These are phyloP conservation scores for Protophormia terraenovae DNA, from an alignment of 2,888 invertebrate species.

Conservation along the genomic window DNA sequence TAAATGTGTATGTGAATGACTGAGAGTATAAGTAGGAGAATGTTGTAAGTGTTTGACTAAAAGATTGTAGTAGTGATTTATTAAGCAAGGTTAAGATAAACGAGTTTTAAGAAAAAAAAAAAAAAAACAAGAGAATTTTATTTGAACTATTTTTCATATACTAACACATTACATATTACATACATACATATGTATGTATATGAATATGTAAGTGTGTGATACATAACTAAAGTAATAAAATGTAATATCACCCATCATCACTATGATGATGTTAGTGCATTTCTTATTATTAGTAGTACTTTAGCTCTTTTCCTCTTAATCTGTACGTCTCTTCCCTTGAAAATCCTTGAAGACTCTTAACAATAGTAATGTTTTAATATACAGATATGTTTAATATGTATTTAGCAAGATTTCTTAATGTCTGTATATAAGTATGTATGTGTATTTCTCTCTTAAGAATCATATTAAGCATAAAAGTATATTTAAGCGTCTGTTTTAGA, in stretches of 20 bases:
- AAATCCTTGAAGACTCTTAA: too few relatives aligned
- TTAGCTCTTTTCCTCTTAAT: background rate
- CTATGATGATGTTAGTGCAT: background rate
- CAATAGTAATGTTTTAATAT: too few relatives aligned
- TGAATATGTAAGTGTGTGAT: background rate
- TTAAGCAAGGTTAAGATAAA: background rate
- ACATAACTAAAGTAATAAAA: background rate
- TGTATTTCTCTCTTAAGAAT: background rate
- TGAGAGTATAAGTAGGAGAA: background rate
- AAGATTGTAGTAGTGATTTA: constrained; percentile 21
- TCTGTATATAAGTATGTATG: background rate
- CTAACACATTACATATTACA: background rate
- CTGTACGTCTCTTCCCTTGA: background rate
- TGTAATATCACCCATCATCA: background rate
- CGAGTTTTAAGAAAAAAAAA: background rate
- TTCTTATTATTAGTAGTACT: background rate
- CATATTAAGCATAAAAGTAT: background rate
- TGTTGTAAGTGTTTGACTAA: background rate
- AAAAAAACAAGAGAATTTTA: background rate
- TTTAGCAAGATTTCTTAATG: background rate
- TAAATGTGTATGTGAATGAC: background rate
- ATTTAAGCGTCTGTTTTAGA: background rate
- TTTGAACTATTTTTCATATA: background rate
- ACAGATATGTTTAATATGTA: too few relatives aligned
- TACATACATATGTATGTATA: background rate